Evolutionary conservation across 2,888 invertebrate genomes (phyloP).

Genomic region (Nomada flava): DNA sequence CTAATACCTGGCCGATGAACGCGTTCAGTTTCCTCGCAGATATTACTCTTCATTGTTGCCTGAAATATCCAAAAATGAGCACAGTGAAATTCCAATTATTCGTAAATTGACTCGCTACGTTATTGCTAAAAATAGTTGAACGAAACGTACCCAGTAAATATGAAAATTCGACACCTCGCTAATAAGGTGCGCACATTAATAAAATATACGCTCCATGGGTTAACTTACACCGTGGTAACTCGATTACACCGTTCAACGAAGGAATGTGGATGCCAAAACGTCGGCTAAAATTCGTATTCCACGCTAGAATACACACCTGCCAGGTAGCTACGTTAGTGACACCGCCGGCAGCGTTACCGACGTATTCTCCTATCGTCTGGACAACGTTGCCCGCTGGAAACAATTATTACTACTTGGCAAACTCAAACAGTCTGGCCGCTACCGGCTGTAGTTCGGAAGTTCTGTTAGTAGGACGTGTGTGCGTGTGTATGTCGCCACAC

Average conservation of each 20-base stretch:
- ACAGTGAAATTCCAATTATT: no score
- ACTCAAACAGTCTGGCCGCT: conserved; percentile 67
- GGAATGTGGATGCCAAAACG: background rate
- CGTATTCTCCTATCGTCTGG: conserved; percentile 44
- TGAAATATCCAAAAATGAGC: no score
- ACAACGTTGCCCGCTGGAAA: conserved; percentile 53
- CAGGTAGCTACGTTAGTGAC: conserved; percentile 13
- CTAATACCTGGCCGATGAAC: background rate
- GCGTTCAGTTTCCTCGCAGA: background rate
- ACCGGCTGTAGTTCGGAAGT: conserved; percentile 35
- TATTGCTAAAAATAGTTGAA: no score
- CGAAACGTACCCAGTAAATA: no score
- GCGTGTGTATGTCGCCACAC: background rate
- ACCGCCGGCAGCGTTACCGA: background rate
- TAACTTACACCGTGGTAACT: background rate
- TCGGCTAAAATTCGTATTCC: background rate
- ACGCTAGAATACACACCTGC: background rate
- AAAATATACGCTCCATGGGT: no score
- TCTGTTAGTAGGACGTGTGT: conserved; percentile 4
- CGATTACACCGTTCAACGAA: background rate
- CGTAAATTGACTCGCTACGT: no score
- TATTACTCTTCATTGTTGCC: no score
- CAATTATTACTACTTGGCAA: conserved; percentile 77
- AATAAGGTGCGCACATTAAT: no score
- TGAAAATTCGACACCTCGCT: no score